These are phyloP conservation scores for Pica pica DNA, from an alignment of 2,113 vertebrate genomes.

Conservation along the genomic window DNA sequence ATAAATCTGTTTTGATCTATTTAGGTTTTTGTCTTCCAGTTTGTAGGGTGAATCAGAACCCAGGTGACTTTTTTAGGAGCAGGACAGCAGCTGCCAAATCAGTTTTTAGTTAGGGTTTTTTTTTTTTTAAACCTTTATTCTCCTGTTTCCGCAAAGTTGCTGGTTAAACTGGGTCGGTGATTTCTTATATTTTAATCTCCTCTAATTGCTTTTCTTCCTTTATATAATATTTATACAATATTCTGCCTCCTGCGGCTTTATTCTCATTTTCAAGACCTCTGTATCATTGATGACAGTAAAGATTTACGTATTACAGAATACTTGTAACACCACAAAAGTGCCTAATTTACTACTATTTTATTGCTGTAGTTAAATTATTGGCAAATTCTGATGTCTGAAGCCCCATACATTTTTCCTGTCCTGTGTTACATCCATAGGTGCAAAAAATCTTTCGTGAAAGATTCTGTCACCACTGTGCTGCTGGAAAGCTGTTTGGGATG, in stretches of 20 bases:
- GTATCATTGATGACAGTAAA: accelerated
- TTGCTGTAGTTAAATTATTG: background rate
- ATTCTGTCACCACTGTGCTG: slow-evolving; percentile 73
- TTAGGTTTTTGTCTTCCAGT: background rate
- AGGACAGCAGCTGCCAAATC: background rate
- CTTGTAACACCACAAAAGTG: background rate
- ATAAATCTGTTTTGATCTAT: background rate
- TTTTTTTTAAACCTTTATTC: background rate
- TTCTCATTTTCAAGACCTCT: background rate
- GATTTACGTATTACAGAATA: accelerated
- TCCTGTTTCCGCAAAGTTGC: background rate
- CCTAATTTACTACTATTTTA: accelerated
- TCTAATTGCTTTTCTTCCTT: background rate
- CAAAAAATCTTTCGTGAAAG: slow-evolving; percentile 84
- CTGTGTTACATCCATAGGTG: slow-evolving; percentile 60
- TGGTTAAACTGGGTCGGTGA: background rate
- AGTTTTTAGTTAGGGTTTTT: background rate
- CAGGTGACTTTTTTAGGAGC: background rate
- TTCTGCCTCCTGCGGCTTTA: background rate
- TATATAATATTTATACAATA: background rate
- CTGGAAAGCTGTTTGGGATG: slow-evolving; percentile 74
- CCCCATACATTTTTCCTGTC: background rate
- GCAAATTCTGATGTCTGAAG: background rate
- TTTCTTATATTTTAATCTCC: background rate
- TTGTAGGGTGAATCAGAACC: background rate